phyloP scores from a whole-genome alignment of 2,797 vertebrate species.

The Notamacropus eugenii region DNA sequence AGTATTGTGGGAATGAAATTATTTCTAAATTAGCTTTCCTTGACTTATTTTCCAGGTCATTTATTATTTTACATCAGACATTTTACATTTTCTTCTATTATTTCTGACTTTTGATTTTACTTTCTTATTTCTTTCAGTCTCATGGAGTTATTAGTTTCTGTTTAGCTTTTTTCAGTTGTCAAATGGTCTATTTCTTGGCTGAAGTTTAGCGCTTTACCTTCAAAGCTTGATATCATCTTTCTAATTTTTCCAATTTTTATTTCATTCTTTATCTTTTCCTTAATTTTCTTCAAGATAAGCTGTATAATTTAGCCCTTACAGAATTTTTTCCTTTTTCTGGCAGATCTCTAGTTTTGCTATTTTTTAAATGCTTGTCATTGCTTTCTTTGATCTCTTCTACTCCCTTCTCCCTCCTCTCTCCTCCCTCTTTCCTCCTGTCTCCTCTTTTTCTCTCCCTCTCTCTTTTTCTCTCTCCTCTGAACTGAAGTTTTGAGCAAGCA shows the following conservation, averaged over 20 bases:
- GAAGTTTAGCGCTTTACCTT: neutral
- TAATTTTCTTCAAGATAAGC: neutral
- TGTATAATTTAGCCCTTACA: neutral
- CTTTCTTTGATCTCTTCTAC: too few species aligned
- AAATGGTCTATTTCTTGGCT: neutral
- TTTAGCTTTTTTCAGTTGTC: neutral
- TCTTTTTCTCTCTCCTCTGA: too few species aligned
- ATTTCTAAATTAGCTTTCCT: too few species aligned
- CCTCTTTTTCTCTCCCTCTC: too few species aligned
- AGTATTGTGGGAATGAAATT: too few species aligned
- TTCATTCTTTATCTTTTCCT: neutral
- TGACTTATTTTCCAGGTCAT: too few species aligned
- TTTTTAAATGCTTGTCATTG: neutral
- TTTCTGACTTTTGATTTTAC: neutral
- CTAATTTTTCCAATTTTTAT: neutral
- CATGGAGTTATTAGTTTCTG: neutral
- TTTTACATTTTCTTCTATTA: neutral
- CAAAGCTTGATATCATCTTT: neutral
- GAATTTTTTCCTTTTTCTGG: neutral
- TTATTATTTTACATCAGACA: too few species aligned
- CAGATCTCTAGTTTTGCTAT: neutral
- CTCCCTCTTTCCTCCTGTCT: too few species aligned
- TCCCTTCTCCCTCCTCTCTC: too few species aligned
- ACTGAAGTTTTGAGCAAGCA: neutral
- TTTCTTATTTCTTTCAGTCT: neutral